Evolutionary conservation across 2,797 vertebrate genomes (phyloP), one percentile per base, ranked within the genome.

Genomic region (Sebastes trivittatus): DNA sequence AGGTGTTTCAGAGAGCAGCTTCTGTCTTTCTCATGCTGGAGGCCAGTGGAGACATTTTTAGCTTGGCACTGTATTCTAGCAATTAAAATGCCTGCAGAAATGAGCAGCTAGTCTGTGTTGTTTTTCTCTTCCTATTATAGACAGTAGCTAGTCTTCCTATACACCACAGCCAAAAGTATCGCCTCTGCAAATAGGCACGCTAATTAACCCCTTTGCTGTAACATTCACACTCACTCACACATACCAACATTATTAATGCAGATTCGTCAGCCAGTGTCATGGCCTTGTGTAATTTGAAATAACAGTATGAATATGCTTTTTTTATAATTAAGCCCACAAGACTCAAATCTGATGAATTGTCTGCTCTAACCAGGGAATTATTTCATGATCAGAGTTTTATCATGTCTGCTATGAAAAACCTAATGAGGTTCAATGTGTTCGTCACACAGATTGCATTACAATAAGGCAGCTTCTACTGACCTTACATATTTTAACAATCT

Each of bases 61-160:
- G 89, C 91, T 73, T 91, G 91, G 91, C 90, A 5, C 86, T 77
- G 77, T 74, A 75, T 89, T 92, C 86, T 79, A 90, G 88, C 89
- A 94, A 93, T 94, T 93, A 93, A 93, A 93, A 93, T 92, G 90
- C 79, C 91, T 92, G 64, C 86, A 91, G 82, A 93, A 92, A 91
- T 84, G 89, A 92, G 89, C 85, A 87, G 88, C 78, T 75, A 82
- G 81, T 77, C 86, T 87, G 62, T 83, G 88, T 89, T 93, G 89
- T 93, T 93, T 92, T 91, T 78, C 86, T 84, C 83, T 73, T 91
- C 81, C 66, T 73, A 52, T 93, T 85, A 88, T 81, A 86, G 82
- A 88, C 87, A 75, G 68, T 68, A 77, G 73, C 81, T 67, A 30
- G 72, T 84, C 84, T 38, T 81, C 62, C 62, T 75, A n/a, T 22